Percentiles rank a stretch among this genome's conserved stretches.
phyloP scores from a whole-genome alignment of 2,113 vertebrate genomes.

The Jaculus jaculus region DNA sequence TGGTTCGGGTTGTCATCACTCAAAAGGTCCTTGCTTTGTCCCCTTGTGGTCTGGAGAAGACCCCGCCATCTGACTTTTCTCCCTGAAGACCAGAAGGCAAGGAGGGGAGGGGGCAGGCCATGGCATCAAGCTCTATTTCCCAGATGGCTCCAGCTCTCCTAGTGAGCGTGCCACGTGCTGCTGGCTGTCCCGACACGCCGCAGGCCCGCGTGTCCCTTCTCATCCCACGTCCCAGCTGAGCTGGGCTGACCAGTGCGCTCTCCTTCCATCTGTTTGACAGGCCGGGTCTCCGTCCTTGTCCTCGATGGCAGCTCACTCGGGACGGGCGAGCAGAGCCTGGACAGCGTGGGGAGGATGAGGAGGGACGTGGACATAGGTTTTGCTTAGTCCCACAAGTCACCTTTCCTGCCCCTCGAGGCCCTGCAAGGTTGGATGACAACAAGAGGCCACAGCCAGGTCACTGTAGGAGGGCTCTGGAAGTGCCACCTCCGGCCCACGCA shows the following conservation, averaged over 20 bases:
- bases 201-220: neutral
- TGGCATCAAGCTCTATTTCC: too few species aligned
- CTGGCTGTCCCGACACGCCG: neutral
- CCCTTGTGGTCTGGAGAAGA: neutral
- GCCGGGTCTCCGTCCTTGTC: neutral
- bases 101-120: too few species aligned
- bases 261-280: neutral
- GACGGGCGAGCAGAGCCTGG: neutral
- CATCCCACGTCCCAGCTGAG: neutral
- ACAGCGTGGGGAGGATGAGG: neutral
- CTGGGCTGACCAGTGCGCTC: too few species aligned
- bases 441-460: neutral
- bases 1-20: neutral
- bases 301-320: neutral
- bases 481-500: neutral
- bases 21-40: neutral
- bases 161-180: fast-evolving
- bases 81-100: too few species aligned
- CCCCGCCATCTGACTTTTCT: neutral
- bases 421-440: neutral
- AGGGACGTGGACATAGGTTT: fast-evolving
- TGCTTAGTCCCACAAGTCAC: too few species aligned
- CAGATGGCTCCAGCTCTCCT: neutral
- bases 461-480: neutral
- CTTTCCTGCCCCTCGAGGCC: neutral